A percentile compares a stretch with the other conserved stretches of the same genome.
These are phyloP conservation scores for Petrocephalus microphthalmus DNA, from an alignment of 2,113 vertebrate genomes.

Conservation along the genomic window DNA sequence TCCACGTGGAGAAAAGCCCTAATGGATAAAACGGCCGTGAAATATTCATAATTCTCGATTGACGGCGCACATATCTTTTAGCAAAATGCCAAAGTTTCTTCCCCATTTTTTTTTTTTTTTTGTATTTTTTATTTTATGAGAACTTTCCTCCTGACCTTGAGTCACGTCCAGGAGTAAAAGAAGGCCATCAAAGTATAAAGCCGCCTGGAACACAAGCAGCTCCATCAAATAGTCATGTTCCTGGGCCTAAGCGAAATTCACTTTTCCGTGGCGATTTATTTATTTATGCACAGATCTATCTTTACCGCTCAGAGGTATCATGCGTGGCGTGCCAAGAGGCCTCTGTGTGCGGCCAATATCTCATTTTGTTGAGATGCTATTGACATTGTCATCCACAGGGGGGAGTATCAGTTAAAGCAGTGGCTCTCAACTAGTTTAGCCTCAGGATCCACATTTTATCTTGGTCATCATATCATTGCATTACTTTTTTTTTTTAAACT, in stretches of 20 bases:
- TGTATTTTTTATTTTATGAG: conserved; percentile 34
- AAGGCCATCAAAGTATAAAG: conserved; percentile 53
- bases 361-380: background rate
- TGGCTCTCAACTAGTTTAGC: background rate
- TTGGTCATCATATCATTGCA: background rate
- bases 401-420: background rate
- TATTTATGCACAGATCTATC: conserved; percentile 41
- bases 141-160: conserved; percentile 46
- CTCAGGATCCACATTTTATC: background rate
- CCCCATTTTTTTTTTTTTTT: conserved; percentile 28
- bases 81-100: conserved; percentile 38
- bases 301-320: conserved; percentile 23
- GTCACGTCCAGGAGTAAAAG: conserved; percentile 29
- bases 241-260: conserved; percentile 53
- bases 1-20: conserved; percentile 52
- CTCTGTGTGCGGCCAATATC: background rate
- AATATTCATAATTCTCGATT: conserved; percentile 66
- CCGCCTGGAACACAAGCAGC: conserved; percentile 31
- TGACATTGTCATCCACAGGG: background rate
- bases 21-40: conserved; percentile 62
- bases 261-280: conserved; percentile 58
- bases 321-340: conserved; percentile 14
- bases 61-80: conserved; percentile 64
- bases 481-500: no score
- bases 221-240: conserved; percentile 63